These are phyloP conservation scores for Lucinisca nassula DNA, from an alignment of 2,888 invertebrate species.

Conservation along the genomic window DNA sequence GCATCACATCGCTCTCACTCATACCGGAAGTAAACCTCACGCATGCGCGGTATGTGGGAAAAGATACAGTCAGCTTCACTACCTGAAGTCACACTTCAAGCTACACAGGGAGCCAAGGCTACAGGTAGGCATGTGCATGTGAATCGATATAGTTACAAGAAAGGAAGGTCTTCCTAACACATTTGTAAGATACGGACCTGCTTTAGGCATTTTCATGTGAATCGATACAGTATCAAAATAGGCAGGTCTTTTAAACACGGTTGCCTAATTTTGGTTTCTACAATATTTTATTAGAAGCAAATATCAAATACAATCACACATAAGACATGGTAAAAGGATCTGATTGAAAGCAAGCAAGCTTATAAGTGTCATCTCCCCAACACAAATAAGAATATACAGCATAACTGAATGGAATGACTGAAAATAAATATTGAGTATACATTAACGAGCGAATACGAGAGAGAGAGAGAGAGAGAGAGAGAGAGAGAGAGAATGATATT, in stretches of 20 bases:
- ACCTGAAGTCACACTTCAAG: slow-evolving; percentile 32
- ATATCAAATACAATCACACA: too few species aligned
- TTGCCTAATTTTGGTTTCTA: too few species aligned
- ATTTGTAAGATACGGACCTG: background rate
- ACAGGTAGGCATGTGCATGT: background rate
- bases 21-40: slow-evolving; percentile 46
- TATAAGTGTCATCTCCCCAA: too few species aligned
- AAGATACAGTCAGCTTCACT: slow-evolving; percentile 33
- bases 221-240: background rate
- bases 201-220: background rate
- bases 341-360: too few species aligned
- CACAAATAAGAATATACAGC: too few species aligned
- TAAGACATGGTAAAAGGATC: too few species aligned
- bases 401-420: too few species aligned
- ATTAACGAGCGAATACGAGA: too few species aligned
- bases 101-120: slow-evolving; percentile 8
- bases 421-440: too few species aligned
- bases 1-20: slow-evolving; percentile 48
- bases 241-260: background rate
- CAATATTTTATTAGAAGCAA: too few species aligned
- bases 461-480: too few species aligned
- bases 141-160: background rate
- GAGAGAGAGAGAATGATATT: too few species aligned
- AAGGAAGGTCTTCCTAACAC: background rate
- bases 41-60: slow-evolving; percentile 43